Evolutionary conservation across 2,888 invertebrate genomes (phyloP).

Genomic region (Tipula confusa): DNA sequence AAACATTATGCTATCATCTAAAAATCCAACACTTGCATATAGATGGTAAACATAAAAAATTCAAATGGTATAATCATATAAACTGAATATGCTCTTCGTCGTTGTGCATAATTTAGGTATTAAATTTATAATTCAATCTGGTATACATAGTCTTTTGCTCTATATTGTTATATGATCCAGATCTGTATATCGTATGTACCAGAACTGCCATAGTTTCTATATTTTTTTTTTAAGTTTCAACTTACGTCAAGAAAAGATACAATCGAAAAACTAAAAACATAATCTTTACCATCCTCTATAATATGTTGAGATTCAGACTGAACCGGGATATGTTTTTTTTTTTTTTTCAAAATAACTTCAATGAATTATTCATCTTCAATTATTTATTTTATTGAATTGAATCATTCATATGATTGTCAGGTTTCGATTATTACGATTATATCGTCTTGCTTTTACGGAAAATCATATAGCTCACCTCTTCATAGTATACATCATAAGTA

Average conservation of each 20-base stretch:
- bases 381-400: conserved; percentile 20
- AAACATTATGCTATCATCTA: not conserved
- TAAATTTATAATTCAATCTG: conserved; percentile 12
- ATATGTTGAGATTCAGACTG: not conserved
- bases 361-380: conserved; percentile 3
- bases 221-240: not conserved
- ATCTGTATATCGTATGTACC: not conserved
- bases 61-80: not conserved
- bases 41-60: not conserved
- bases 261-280: not conserved
- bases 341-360: not conserved
- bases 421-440: not conserved
- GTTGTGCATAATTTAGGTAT: not conserved
- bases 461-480: not conserved
- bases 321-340: not conserved
- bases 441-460: not conserved
- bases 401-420: conserved; percentile 20
- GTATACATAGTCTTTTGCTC: not conserved
- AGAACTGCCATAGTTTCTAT: not conserved
- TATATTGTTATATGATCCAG: not conserved
- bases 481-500: not conserved
- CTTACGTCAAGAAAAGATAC: not conserved
- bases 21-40: not conserved
- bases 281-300: not conserved
- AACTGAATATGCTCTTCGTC: not conserved